phyloP scores from a whole-genome alignment of 2,888 invertebrate species.

The Balanococcus diminutus region DNA sequence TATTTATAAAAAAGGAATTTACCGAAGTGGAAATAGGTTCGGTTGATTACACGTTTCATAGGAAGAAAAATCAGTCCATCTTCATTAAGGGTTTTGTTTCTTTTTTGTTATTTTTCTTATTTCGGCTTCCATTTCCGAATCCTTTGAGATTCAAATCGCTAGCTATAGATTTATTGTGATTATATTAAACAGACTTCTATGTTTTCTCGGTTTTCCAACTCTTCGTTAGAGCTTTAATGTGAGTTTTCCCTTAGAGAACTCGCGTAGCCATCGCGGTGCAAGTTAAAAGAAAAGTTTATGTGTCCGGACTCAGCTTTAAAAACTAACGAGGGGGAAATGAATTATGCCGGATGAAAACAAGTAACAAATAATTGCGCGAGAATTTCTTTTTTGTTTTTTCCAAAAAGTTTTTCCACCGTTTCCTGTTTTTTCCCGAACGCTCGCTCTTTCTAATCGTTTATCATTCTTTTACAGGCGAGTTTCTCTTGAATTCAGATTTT shows the following conservation, averaged over 20 bases:
- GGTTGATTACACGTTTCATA: constrained; percentile 35
- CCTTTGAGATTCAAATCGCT: constrained; percentile 52
- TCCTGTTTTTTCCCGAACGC: constrained; percentile 50
- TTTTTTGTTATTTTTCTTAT: constrained; percentile 40
- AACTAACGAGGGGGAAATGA: constrained; percentile 54
- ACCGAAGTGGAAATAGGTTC: constrained; percentile 33
- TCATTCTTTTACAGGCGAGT: constrained; percentile 45
- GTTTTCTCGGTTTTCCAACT: constrained; percentile 37
- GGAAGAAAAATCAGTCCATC: constrained; percentile 46
- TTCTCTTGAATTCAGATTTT: constrained; percentile 50
- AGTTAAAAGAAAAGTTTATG: constrained; percentile 50
- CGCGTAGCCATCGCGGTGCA: constrained; percentile 39
- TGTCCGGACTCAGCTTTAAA: constrained; percentile 48
- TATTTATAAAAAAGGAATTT: not conserved
- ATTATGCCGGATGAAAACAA: constrained; percentile 54
- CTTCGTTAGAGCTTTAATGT: constrained; percentile 35
- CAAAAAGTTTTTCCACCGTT: constrained; percentile 41
- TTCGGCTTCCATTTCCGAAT: constrained; percentile 47
- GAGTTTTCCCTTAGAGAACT: constrained; percentile 12
- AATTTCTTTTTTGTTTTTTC: constrained; percentile 50
- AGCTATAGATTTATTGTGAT: constrained; percentile 50
- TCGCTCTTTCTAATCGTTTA: constrained; percentile 52
- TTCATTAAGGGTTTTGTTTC: constrained; percentile 44
- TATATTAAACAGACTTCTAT: constrained; percentile 45
- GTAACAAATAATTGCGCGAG: constrained; percentile 54